A percentile compares a stretch with the other conserved stretches of the same genome.
These are phyloP conservation scores for Zeuzera pyrina DNA, from an alignment of 2,888 invertebrate genomes.

Conservation along the genomic window DNA sequence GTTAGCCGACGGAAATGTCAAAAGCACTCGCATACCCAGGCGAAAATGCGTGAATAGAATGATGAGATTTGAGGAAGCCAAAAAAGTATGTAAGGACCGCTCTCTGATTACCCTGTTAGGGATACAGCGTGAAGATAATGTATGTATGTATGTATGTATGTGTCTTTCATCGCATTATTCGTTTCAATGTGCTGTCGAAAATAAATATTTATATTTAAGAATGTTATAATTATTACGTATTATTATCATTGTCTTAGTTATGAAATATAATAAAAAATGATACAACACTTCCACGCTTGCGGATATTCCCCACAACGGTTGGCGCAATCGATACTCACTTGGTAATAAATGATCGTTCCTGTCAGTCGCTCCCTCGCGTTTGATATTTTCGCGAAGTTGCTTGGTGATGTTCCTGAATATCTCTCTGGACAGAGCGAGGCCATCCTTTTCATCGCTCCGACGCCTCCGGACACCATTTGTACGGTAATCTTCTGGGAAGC, in stretches of 20 bases:
- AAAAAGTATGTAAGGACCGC: too few species aligned
- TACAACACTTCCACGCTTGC: background rate
- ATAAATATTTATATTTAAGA: background rate
- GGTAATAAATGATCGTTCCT: conserved; percentile 56
- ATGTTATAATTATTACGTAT: background rate
- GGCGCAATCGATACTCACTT: conserved; percentile 40
- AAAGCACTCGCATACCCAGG: too few species aligned
- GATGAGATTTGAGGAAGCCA: too few species aligned
- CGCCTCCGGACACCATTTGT: conserved; percentile 48
- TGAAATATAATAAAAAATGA: background rate
- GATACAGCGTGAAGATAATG: too few species aligned
- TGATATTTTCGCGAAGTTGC: conserved; percentile 65
- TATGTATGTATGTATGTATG: too few species aligned
- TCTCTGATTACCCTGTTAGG: too few species aligned
- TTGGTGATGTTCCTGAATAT: conserved; percentile 70
- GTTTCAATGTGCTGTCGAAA: too few species aligned
- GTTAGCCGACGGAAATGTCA: too few species aligned
- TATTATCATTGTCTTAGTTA: background rate
- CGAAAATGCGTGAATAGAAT: too few species aligned
- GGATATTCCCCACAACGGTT: background rate
- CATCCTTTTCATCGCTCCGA: conserved; percentile 58
- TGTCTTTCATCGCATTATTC: too few species aligned
- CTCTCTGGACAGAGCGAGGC: conserved; percentile 62
- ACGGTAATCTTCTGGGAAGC: conserved; percentile 50
- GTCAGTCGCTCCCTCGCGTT: conserved; percentile 59